phyloP scores from a whole-genome alignment of 2,113 vertebrate genomes.

The Rhinopithecus roxellana region DNA sequence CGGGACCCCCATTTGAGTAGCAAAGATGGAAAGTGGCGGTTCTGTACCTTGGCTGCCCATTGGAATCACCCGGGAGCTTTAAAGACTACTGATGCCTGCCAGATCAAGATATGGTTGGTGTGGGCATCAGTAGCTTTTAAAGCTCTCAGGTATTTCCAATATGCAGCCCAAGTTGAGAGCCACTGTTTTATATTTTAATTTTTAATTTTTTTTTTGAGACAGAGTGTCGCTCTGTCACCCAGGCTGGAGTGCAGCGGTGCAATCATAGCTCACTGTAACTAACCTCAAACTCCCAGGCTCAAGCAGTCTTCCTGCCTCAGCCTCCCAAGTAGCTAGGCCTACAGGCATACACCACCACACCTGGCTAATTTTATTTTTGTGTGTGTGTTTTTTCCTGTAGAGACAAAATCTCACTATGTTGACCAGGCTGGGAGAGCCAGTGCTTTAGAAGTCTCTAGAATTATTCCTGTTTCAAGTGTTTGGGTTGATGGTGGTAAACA shows the following conservation, averaged over 20 bases:
- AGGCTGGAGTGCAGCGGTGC: too few relatives aligned
- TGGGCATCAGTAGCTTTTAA: not conserved
- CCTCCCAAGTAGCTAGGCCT: too few relatives aligned
- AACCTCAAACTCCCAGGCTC: too few relatives aligned
- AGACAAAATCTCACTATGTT: too few relatives aligned
- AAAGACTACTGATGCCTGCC: not conserved
- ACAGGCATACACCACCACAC: too few relatives aligned
- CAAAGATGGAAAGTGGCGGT: not conserved
- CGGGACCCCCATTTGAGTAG: not conserved
- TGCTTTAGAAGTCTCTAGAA: constrained; percentile 19
- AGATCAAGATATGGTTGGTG: not conserved
- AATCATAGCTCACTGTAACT: too few relatives aligned
- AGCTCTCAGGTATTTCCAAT: not conserved
- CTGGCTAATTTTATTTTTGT: too few relatives aligned
- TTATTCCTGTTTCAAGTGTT: not conserved
- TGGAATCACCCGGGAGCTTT: not conserved
- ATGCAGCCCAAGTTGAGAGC: not conserved
- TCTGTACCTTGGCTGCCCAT: not conserved
- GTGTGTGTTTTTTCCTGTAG: too few relatives aligned
- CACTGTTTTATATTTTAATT: not conserved
- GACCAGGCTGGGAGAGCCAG: not conserved
- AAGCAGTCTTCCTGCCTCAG: too few relatives aligned
- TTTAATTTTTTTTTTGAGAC: too few relatives aligned
- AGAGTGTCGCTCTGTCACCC: too few relatives aligned
- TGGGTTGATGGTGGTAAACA: not conserved